Conservation (phyloP, 1,140 invertebrate species). For the Eupeodes corollae region DNA sequence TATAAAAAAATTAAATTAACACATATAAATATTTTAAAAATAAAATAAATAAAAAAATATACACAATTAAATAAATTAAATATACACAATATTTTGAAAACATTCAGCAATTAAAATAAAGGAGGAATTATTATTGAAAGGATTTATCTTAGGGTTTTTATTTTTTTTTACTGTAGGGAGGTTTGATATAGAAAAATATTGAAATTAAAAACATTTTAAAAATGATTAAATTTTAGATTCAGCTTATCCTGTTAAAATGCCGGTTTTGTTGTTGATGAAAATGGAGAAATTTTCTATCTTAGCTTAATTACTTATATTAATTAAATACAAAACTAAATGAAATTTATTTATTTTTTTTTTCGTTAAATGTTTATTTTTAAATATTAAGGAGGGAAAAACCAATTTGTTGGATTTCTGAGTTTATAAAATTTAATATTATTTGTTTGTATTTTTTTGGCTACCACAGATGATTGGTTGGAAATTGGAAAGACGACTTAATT, state of each 20-base stretch:
- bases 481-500: no score
- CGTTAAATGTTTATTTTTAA: background rate
- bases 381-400: background rate
- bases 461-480: background rate
- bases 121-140: no score
- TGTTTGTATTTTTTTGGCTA: background rate
- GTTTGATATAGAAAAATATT: no score
- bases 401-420: slow-evolving; percentile 1
- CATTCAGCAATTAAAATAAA: no score
- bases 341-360: background rate
- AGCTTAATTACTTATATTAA: background rate
- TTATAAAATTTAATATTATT: slow-evolving; percentile 8
- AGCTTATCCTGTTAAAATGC: background rate
- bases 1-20: background rate
- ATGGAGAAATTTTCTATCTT: background rate
- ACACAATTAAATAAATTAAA: background rate
- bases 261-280: background rate
- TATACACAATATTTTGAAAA: background rate
- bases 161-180: no score
- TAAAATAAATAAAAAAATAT: background rate
- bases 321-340: background rate
- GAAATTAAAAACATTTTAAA: no score
- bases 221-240: no score
- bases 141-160: background rate
- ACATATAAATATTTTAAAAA: background rate